Evolutionary conservation across 2,113 vertebrate species (phyloP), one percentile per base, ranked within the genome.

Genomic region (Dinomys branickii): DNA sequence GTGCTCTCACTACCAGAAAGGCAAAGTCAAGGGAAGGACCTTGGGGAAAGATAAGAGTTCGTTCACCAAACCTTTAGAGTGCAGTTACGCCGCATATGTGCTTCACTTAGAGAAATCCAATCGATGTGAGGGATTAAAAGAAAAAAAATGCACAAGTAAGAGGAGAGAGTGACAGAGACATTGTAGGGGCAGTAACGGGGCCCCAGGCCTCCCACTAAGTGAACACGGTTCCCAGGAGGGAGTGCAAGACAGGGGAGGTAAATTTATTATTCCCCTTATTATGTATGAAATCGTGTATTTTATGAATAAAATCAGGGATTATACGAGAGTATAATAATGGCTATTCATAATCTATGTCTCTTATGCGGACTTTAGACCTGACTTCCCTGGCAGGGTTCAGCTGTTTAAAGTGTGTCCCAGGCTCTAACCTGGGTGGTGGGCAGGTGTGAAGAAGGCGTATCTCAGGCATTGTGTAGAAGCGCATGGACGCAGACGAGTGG

Each of bases 301-400:
- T 73, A 61, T 91, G 85, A 69, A 50, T 65, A 69, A 50, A 22
- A 1, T 44, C 35, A 95, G 56, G 54, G 83, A 38, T 91, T 88
- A 78, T 97, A 88, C 85, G 71, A 94, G 41, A 84, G 47, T 35
- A n/a, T n/a, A 63, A 88, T 44, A 69, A 52, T 96, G 96, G 44
- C 67, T 90, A 35, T 88, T 96, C 44, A 81, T 20, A 58, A 81
- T 82, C 59, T 91, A 28, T 77, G 26, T 82, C 69, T 81, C 58
- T 56, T 63, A 58, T 44, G 33, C 83, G 85, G 41, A 85, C 80
- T 95, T 91, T 88, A 73, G 47, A 92, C 73, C 50, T 54, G 81
- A 91, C 91, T 77, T 87, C 35, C 19, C 59, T 61, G 71, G 80
- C 90, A 89, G 90, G 61, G 81, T 73, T 38, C 80, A 59, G 8